Percentiles rank a stretch among this genome's conserved stretches.
Evolutionary conservation across 1,140 invertebrate genomes (phyloP).

Genomic region (Plodia interpunctella): DNA sequence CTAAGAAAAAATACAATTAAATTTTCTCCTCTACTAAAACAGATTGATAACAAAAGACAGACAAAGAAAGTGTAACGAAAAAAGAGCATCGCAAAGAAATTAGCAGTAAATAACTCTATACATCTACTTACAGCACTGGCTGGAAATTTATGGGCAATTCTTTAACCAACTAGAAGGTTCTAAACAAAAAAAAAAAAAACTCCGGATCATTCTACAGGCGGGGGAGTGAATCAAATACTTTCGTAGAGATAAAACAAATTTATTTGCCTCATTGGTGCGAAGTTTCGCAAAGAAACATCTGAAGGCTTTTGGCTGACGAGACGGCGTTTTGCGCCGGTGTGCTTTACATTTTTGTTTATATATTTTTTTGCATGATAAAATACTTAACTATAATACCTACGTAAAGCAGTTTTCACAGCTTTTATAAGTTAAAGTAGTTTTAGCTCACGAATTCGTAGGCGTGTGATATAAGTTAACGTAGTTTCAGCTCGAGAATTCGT

Average conservation of each 20-base stretch:
- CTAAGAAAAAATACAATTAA: too few relatives aligned
- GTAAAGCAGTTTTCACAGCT: too few relatives aligned
- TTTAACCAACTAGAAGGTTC: slow-evolving; percentile 8
- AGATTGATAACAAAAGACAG: slow-evolving; percentile 2
- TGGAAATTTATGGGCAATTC: slow-evolving; percentile 11
- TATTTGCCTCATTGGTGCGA: slow-evolving; percentile 13
- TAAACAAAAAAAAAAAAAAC: slow-evolving; percentile 15
- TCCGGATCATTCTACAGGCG: slow-evolving; percentile 11
- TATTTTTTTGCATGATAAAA: too few relatives aligned
- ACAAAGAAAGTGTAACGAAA: neutral
- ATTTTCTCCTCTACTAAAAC: neutral
- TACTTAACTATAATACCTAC: too few relatives aligned
- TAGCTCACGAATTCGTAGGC: too few relatives aligned
- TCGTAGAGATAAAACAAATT: slow-evolving; percentile 13
- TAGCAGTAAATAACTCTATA: slow-evolving; percentile 15
- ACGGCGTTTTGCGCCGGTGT: neutral
- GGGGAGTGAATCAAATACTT: slow-evolving; percentile 15
- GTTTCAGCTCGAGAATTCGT: too few relatives aligned
- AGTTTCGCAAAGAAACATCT: neutral
- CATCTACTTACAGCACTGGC: slow-evolving; percentile 8
- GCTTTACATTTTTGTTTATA: neutral
- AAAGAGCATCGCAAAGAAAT: slow-evolving; percentile 10
- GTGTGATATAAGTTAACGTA: too few relatives aligned
- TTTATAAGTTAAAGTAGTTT: too few relatives aligned
- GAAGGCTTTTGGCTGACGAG: neutral